Evolutionary conservation across 2,888 invertebrate species (phyloP).

Genomic region (Argyra leucocephala): DNA sequence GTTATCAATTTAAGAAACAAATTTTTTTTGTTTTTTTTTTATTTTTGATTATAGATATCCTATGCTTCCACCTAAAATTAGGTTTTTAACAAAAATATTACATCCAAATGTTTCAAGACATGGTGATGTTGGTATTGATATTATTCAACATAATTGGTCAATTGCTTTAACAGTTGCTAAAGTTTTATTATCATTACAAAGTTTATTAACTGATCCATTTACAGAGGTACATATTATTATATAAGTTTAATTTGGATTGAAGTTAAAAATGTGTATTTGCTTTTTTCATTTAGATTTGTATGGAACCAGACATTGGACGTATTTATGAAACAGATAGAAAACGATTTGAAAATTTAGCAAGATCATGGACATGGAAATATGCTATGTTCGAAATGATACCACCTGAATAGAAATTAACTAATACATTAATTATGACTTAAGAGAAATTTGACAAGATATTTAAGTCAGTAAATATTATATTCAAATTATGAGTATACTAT

Average conservation of each 20-base stretch:
- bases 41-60: conserved; percentile 57
- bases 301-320: conserved; percentile 76
- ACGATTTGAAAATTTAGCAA: conserved; percentile 70
- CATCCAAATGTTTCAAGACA: conserved; percentile 93
- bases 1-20: conserved; percentile 11
- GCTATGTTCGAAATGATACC: conserved; percentile 69
- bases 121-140: conserved; percentile 91
- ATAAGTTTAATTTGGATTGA: no score
- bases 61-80: conserved; percentile 80
- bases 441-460: neutral
- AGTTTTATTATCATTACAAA: conserved; percentile 78
- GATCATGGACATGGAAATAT: conserved; percentile 83
- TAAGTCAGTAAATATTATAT: no score
- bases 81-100: conserved; percentile 85
- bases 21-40: conserved; percentile 23
- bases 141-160: conserved; percentile 95
- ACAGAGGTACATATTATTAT: conserved; percentile 54
- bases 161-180: conserved; percentile 83
- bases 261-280: neutral
- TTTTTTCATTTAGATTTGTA: conserved; percentile 55
- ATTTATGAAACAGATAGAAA: conserved; percentile 64
- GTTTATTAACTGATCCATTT: conserved; percentile 80
- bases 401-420: conserved; percentile 28
- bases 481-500: neutral
- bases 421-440: no score